A percentile compares a stretch with the other conserved stretches of the same genome.
Evolutionary conservation across 2,888 invertebrate species (phyloP).

Genomic region (Agrypnus murinus): DNA sequence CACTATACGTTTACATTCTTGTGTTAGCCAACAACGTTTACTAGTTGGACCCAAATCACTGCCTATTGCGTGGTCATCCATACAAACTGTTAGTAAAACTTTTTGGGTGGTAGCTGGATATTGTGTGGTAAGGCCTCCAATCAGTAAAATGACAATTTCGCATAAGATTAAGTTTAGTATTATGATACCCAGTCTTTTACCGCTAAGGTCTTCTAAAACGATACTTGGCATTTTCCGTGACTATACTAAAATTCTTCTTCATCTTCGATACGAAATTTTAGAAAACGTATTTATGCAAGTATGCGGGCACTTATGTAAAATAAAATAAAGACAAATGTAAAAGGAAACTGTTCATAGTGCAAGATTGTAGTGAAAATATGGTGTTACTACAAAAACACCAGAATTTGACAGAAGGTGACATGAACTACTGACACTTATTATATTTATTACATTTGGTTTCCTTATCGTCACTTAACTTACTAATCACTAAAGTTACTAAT

Average conservation of each 20-base stretch:
- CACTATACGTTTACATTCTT: slow-evolving; percentile 75
- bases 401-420: no score
- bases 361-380: no score
- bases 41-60: slow-evolving; percentile 79
- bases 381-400: no score
- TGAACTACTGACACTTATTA: no score
- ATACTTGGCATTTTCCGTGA: slow-evolving; percentile 87
- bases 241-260: background rate
- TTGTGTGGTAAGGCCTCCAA: slow-evolving; percentile 92
- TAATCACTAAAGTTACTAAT: no score
- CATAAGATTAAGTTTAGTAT: slow-evolving; percentile 85
- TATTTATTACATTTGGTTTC: no score
- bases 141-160: slow-evolving; percentile 91
- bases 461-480: no score
- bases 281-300: no score
- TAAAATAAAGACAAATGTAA: no score
- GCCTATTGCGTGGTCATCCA: slow-evolving; percentile 82
- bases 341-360: no score
- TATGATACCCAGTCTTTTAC: slow-evolving; percentile 90
- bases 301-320: no score
- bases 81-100: slow-evolving; percentile 87
- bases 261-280: no score
- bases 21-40: slow-evolving; percentile 85
- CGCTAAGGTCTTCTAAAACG: slow-evolving; percentile 97
- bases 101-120: slow-evolving; percentile 89